Evolutionary conservation across 2,888 invertebrate genomes (phyloP).

Genomic region (Hedya salicella): DNA sequence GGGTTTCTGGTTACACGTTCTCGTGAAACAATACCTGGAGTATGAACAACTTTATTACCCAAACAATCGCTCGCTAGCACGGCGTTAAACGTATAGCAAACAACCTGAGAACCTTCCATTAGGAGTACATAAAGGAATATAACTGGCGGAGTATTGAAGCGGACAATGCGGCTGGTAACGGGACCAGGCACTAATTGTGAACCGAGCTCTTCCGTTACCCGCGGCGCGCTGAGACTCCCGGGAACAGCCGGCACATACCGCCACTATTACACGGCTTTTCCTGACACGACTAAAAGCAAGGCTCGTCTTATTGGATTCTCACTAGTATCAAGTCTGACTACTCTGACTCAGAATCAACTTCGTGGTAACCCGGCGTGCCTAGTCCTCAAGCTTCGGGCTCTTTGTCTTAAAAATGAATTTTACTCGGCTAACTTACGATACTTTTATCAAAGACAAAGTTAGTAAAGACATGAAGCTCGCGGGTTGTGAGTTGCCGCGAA

Average conservation of each 20-base stretch:
- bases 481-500: conserved; percentile 53
- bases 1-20: conserved; percentile 33
- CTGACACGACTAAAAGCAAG: conserved; percentile 14
- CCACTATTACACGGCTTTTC: conserved; percentile 18
- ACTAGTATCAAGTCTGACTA: conserved; percentile 14
- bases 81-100: conserved; percentile 67
- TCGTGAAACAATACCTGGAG: conserved; percentile 43
- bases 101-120: conserved; percentile 71
- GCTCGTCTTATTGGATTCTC: conserved; percentile 34
- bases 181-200: conserved; percentile 80
- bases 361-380: background rate
- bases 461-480: conserved; percentile 17
- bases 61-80: conserved; percentile 61
- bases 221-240: conserved; percentile 55
- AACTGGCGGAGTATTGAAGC: conserved; percentile 71
- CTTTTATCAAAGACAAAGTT: conserved; percentile 11
- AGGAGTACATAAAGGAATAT: conserved; percentile 75
- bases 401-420: conserved; percentile 4
- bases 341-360: background rate
- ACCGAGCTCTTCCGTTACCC: conserved; percentile 75
- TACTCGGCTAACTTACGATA: conserved; percentile 8
- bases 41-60: conserved; percentile 51
- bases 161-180: conserved; percentile 79
- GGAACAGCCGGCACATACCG: conserved; percentile 51
- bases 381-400: background rate